Evolutionary conservation across 2,113 vertebrate species (phyloP), one percentile per base, ranked within the genome.

Genomic region (Morone saxatilis): DNA sequence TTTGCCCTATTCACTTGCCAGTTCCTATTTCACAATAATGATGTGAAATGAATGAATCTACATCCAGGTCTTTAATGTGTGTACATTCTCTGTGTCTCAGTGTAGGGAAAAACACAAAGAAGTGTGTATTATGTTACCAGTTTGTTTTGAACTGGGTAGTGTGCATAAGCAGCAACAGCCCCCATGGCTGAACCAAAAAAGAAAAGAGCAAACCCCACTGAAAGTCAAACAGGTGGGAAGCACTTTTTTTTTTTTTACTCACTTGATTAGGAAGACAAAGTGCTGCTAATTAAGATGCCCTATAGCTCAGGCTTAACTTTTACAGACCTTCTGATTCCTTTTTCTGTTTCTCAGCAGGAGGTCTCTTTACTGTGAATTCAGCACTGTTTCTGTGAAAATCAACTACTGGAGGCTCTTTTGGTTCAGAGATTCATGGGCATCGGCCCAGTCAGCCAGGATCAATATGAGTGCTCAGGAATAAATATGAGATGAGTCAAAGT

Each of bases 331-430:
- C 38, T 70, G 60, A 59, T 76, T 80, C 45, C 56, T 56, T 76
- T 67, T 59, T 68, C 22, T 74, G 77, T 41, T 13, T 76, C 62
- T 73, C 67, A 45, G 72, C 65, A 68, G 79, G 78, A 51, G 61
- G 54, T 70, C 61, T 82, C 48, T 50, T 22, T 22, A 22, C 51
- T 50, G 59, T 16, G 40, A 7, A 6, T 57, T 70, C 19, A 59
- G 56, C 63, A 25, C 66, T 43, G 25, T 78, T 73, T 84, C 81
- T 73, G 70, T 69, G n/a, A 83, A 77, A 83, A 57, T 47, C 36
- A 59, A 66, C 76, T 1, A 20, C 71, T 61, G 48, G 19, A 59
- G 53, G 67, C 76, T 79, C 57, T 14, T 67, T 62, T 50, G 54
- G 53, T 45, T 83, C 6, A 53, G 51, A 61, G 36, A 51, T 60